A percentile compares a stretch with the other conserved stretches of the same genome.
Conservation (phyloP, 2,797 vertebrate genomes). For the Gymnoscopelus braueri region DNA sequence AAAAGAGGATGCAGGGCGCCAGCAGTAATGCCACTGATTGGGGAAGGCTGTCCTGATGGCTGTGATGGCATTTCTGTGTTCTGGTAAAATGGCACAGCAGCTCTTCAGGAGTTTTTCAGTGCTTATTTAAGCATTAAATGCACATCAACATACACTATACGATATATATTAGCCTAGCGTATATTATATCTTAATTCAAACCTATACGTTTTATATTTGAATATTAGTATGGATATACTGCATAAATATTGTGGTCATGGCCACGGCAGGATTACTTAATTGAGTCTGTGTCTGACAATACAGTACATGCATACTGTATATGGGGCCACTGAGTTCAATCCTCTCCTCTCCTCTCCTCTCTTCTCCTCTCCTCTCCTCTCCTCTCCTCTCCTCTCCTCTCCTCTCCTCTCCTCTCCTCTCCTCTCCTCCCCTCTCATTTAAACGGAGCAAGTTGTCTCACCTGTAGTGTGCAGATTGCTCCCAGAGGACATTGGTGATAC, state of each 20-base stretch:
- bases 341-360: conserved; percentile 4
- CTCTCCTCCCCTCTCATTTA: conserved; percentile 32
- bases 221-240: not conserved
- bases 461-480: conserved; percentile 55
- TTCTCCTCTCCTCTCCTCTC: conserved; percentile 10
- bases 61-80: conserved; percentile 54
- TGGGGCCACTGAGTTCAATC: conserved; percentile 24
- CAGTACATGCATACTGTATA: not conserved
- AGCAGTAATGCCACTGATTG: conserved; percentile 44
- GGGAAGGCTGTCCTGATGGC: conserved; percentile 54
- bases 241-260: conserved; percentile 7
- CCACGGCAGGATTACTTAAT: conserved; percentile 34
- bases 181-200: not conserved
- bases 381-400: conserved; percentile 7
- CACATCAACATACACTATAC: no score
- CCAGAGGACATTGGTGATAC: conserved; percentile 55
- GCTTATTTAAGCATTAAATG: conserved; percentile 4
- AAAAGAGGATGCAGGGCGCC: conserved; percentile 30
- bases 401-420: conserved; percentile 22
- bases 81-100: not conserved
- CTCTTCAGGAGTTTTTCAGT: not conserved
- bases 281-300: not conserved
- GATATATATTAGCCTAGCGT: no score
- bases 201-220: not conserved
- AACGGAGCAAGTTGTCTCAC: conserved; percentile 39